Evolutionary conservation across 2,113 vertebrate genomes (phyloP).

Genomic region (Siphamia tubifer): DNA sequence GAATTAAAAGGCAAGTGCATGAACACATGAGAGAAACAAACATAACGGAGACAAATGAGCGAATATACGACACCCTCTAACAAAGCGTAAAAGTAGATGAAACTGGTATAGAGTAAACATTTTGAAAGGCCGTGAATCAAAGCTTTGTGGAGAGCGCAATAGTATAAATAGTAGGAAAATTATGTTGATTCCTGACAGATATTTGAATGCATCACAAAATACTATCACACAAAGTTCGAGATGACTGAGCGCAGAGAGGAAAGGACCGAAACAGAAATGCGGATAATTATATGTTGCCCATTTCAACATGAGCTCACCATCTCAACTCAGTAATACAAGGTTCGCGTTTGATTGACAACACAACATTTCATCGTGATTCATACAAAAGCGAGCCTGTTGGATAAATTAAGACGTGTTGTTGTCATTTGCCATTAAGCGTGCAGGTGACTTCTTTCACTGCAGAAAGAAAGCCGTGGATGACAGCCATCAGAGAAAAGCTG

Average conservation of each 20-base stretch:
- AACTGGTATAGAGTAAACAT: background rate
- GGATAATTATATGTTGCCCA: slow-evolving; percentile 29
- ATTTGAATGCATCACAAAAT: background rate
- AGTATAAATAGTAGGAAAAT: too few species aligned
- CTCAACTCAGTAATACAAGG: background rate
- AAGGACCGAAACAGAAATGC: background rate
- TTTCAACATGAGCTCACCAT: background rate
- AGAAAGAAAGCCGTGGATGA: slow-evolving; percentile 18
- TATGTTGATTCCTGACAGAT: too few species aligned
- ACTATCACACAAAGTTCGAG: background rate
- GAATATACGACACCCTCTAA: background rate
- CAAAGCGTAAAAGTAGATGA: background rate
- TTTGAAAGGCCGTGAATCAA: too few species aligned
- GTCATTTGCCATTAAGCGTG: background rate
- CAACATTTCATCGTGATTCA: background rate
- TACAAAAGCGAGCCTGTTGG: background rate
- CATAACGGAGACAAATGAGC: background rate
- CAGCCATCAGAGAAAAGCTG: slow-evolving; percentile 38
- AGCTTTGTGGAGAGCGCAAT: too few species aligned
- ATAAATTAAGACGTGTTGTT: background rate
- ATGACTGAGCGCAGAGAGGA: background rate
- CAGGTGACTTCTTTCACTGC: slow-evolving; percentile 26
- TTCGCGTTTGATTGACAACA: background rate
- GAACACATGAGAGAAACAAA: background rate
- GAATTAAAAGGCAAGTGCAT: background rate